phyloP scores from a whole-genome alignment of 1,140 invertebrate genomes.

The Dinoponera quadriceps region DNA sequence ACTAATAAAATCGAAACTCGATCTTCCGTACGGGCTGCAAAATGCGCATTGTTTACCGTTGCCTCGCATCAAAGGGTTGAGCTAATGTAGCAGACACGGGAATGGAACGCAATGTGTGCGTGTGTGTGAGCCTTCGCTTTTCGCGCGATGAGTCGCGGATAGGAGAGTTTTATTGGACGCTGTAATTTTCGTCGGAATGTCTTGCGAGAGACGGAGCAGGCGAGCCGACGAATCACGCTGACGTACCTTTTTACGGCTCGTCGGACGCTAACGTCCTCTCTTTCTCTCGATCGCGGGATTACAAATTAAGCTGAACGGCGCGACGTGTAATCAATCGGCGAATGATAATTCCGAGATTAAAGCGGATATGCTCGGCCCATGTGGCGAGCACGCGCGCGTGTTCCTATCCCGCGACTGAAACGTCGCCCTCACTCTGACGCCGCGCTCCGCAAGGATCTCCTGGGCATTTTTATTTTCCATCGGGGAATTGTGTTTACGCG shows the following conservation, averaged over 20 bases:
- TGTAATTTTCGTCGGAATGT: constrained; percentile 51
- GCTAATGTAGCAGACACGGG: not conserved
- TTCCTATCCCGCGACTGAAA: constrained; percentile 5
- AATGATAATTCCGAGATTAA: constrained; percentile 60
- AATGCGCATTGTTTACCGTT: not conserved
- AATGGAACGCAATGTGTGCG: not conserved
- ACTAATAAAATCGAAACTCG: not conserved
- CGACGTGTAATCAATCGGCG: constrained; percentile 37
- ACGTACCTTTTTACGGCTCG: constrained; percentile 37
- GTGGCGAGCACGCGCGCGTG: not conserved
- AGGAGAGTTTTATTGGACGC: constrained; percentile 39
- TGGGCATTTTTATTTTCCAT: constrained; percentile 26
- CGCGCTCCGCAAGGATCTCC: not conserved
- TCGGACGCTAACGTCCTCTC: constrained; percentile 14
- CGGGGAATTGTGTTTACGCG: constrained; percentile 33
- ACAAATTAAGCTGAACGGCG: constrained; percentile 43
- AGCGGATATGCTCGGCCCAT: constrained; percentile 26
- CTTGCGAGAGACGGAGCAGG: constrained; percentile 29
- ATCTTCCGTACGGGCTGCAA: not conserved
- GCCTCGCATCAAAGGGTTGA: not conserved
- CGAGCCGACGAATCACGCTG: constrained; percentile 39
- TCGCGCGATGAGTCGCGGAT: constrained; percentile 32
- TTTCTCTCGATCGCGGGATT: constrained; percentile 19
- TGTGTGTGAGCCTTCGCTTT: too few relatives aligned
- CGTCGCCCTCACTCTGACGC: too few relatives aligned